Conservation (phyloP, 2,113 vertebrate species). For the Capricornis sumatraensis region DNA sequence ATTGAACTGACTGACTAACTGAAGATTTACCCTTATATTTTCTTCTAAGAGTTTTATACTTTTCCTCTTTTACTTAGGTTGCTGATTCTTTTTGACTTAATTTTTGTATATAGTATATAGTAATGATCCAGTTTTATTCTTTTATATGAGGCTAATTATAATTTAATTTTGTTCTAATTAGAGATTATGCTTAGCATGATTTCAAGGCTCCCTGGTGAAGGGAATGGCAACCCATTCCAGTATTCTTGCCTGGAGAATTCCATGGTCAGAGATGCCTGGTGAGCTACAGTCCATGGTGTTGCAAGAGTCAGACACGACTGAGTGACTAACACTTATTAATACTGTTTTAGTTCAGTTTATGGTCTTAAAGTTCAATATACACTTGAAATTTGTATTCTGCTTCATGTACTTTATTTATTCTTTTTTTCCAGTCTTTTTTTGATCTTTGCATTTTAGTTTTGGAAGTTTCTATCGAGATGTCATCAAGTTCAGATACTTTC, state of each 20-base stretch:
- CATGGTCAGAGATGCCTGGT: neutral
- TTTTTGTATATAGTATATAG: neutral
- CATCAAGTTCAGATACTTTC: neutral
- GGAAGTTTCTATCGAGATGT: neutral
- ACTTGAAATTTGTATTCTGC: neutral
- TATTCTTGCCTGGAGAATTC: neutral
- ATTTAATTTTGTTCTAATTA: neutral
- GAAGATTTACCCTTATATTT: neutral
- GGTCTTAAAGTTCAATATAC: neutral
- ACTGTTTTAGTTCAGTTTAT: neutral
- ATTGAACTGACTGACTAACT: no score
- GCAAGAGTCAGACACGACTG: neutral
- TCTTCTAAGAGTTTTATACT: neutral
- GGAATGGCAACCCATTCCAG: neutral
- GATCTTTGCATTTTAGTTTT: neutral
- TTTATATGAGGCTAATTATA: neutral
- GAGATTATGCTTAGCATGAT: neutral
- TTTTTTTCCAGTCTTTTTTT: neutral
- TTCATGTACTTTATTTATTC: neutral
- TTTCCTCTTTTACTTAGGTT: neutral
- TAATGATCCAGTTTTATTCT: neutral
- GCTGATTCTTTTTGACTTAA: neutral
- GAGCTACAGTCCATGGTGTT: neutral
- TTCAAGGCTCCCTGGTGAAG: neutral
- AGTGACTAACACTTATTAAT: neutral